phyloP scores from a whole-genome alignment of 2,113 vertebrate species.

The Columba livia region DNA sequence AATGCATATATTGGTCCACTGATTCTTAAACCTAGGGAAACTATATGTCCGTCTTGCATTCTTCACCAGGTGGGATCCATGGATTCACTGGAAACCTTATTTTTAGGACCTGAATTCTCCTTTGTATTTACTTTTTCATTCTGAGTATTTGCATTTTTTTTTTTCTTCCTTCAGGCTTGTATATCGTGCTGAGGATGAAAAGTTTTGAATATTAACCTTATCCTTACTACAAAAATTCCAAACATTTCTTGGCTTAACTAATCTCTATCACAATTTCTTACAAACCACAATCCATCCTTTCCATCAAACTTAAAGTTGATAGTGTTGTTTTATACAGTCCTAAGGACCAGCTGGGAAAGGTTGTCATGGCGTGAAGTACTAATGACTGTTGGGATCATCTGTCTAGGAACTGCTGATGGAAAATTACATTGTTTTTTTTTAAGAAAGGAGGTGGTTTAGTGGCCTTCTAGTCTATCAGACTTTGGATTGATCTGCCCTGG shows the following conservation, averaged over 20 bases:
- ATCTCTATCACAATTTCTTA: background rate
- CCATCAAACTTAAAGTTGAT: background rate
- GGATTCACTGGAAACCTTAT: background rate
- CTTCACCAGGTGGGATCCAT: background rate
- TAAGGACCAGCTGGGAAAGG: background rate
- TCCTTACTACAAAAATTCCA: background rate
- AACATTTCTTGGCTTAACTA: background rate
- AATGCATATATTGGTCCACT: background rate
- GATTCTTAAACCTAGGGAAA: background rate
- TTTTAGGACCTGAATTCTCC: background rate
- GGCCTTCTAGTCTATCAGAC: background rate
- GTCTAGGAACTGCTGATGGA: background rate
- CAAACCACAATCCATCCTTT: background rate
- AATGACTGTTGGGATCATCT: background rate
- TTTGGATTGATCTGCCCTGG: background rate
- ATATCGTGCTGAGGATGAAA: background rate
- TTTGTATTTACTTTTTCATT: background rate
- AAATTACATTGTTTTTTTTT: background rate
- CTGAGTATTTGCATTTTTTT: background rate
- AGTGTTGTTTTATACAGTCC: background rate
- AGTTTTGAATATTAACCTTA: background rate
- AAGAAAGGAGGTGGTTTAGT: background rate
- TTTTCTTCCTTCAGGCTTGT: background rate
- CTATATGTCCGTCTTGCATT: fast-evolving
- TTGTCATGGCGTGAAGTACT: background rate